Conservation (phyloP, 2,888 invertebrate species). For the Zhuqinia jingwanae region DNA sequence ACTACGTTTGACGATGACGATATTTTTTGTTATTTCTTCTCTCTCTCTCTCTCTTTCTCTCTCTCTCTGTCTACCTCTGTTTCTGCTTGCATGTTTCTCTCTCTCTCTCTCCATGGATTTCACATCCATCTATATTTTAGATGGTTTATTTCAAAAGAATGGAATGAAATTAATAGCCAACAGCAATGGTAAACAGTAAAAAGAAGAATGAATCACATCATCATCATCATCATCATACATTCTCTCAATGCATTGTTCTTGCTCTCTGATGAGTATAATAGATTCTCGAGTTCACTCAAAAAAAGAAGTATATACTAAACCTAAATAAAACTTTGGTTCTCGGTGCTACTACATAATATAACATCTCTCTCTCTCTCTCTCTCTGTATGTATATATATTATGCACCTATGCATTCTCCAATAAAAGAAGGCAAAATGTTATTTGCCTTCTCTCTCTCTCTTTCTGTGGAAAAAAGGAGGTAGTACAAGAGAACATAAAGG, state of each 20-base stretch:
- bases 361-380: background rate
- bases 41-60: conserved; percentile 38
- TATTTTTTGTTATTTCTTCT: conserved; percentile 49
- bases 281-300: conserved; percentile 18
- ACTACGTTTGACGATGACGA: background rate
- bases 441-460: conserved; percentile 12
- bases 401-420: conserved; percentile 18
- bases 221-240: conserved; percentile 25
- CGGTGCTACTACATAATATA: background rate
- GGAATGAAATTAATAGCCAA: conserved; percentile 80
- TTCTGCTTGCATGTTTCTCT: too few species aligned
- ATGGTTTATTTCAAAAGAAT: conserved; percentile 79
- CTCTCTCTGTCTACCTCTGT: background rate
- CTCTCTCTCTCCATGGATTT: conserved; percentile 73
- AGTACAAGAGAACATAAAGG: conserved; percentile 9
- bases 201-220: conserved; percentile 72
- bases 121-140: conserved; percentile 79
- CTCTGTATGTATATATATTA: background rate
- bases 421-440: conserved; percentile 34
- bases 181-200: conserved; percentile 79
- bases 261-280: conserved; percentile 47
- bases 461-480: background rate
- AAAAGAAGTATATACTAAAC: background rate
- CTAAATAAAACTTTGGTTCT: background rate
- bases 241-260: conserved; percentile 44